A percentile compares a stretch with the other conserved stretches of the same genome.
Evolutionary conservation across 2,888 invertebrate species (phyloP).

Genomic region (Melinaea menophilus): DNA sequence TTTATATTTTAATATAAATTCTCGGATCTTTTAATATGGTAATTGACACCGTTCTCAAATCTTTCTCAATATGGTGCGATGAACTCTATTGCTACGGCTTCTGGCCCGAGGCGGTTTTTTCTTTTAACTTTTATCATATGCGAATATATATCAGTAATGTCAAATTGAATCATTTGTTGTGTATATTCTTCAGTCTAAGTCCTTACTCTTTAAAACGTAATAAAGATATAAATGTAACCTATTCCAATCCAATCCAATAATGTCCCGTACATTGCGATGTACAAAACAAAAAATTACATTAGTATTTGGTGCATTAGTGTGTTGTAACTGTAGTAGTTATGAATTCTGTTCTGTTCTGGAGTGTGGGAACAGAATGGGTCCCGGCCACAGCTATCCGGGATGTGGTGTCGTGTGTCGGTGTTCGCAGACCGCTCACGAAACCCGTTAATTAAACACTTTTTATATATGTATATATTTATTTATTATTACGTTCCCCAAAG

Average conservation of each 20-base stretch:
- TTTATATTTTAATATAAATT: conserved; percentile 33
- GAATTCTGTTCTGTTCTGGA: conserved; percentile 10
- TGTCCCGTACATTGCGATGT: too few relatives aligned
- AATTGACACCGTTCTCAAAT: conserved; percentile 31
- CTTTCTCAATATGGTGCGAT: conserved; percentile 32
- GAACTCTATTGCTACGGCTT: conserved; percentile 34
- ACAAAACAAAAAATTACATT: too few relatives aligned
- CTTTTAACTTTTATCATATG: conserved; percentile 15
- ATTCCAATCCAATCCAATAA: too few relatives aligned
- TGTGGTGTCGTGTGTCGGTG: conserved; percentile 67
- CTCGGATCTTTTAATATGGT: conserved; percentile 29
- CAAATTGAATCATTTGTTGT: too few relatives aligned
- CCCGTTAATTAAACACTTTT: conserved; percentile 1
- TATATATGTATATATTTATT: too few relatives aligned
- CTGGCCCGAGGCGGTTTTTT: conserved; percentile 22
- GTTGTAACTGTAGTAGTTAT: neutral
- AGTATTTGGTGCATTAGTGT: neutral
- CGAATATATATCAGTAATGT: too few relatives aligned
- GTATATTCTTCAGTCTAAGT: too few relatives aligned
- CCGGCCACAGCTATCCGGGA: conserved; percentile 69
- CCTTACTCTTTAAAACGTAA: too few relatives aligned
- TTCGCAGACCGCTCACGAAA: conserved; percentile 58
- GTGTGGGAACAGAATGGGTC: conserved; percentile 39
- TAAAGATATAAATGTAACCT: too few relatives aligned
- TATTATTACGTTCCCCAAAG: too few relatives aligned